Conservation (phyloP, 2,797 vertebrate species). For the Coluber constrictor region DNA sequence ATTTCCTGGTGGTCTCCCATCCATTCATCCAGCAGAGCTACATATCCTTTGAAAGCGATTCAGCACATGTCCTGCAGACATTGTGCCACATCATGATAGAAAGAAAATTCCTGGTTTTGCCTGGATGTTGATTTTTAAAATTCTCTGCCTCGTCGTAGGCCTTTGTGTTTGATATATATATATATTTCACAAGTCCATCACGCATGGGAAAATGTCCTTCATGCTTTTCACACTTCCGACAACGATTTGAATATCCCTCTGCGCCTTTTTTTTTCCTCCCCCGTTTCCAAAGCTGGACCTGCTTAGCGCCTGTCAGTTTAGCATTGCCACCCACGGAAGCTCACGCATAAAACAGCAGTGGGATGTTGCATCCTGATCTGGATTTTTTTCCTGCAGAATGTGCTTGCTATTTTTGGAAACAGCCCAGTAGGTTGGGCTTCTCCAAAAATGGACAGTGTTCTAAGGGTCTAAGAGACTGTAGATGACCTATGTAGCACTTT, state of each 20-base stretch:
- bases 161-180: no score
- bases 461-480: not conserved
- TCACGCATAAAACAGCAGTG: not conserved
- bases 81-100: not conserved
- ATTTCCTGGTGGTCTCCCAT: not conserved
- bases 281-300: not conserved
- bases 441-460: not conserved
- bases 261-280: no score
- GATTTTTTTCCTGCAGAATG: not conserved
- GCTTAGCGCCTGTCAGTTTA: not conserved
- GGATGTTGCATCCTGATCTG: not conserved
- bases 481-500: not conserved
- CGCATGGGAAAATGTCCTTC: no score
- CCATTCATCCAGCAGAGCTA: not conserved
- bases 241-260: not conserved
- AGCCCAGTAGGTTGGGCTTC: not conserved
- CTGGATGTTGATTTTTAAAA: not conserved
- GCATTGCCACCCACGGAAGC: not conserved
- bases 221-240: no score
- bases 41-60: not conserved
- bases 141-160: no score
- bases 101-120: not conserved
- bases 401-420: not conserved
- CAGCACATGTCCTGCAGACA: not conserved
- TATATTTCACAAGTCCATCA: no score